Conservation (phyloP, 2,113 vertebrate species). For the Callipepla squamata region DNA sequence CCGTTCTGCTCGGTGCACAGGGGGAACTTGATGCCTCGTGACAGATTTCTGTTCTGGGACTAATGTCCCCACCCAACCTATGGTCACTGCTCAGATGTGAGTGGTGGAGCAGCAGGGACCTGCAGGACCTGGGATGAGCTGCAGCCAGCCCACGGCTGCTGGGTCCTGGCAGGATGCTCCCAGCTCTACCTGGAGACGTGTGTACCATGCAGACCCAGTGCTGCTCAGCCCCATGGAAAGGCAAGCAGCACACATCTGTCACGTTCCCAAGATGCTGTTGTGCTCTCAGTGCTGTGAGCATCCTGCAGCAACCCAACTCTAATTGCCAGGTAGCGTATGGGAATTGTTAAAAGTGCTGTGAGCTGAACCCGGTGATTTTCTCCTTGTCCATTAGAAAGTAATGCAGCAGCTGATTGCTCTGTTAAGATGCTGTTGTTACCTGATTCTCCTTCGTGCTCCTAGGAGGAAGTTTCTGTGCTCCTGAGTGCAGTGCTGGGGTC, state of each 20-base stretch:
- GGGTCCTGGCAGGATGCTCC: too few relatives aligned
- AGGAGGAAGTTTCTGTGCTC: not conserved
- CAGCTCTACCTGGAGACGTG: not conserved
- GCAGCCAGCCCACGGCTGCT: not conserved
- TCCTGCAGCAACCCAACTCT: not conserved
- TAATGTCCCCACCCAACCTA: not conserved
- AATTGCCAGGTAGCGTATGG: accelerated
- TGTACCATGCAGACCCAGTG: not conserved
- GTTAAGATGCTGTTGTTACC: not conserved
- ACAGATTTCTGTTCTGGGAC: not conserved
- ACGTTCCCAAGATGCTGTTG: not conserved
- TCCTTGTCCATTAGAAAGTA: not conserved
- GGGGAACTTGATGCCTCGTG: not conserved
- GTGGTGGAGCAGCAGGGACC: too few relatives aligned
- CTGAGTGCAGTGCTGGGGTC: accelerated
- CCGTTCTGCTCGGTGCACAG: not conserved
- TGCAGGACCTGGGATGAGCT: too few relatives aligned
- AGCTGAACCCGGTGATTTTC: not conserved
- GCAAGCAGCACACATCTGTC: not conserved
- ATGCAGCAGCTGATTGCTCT: not conserved
- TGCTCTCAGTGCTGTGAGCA: not conserved
- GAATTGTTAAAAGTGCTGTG: not conserved
- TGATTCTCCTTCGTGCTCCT: not conserved
- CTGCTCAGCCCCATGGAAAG: not conserved
- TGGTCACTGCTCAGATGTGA: not conserved